Base-by-base conservation (phyloP, 2,797 vertebrate species). In the Yasuhikotakia modesta region DNA sequence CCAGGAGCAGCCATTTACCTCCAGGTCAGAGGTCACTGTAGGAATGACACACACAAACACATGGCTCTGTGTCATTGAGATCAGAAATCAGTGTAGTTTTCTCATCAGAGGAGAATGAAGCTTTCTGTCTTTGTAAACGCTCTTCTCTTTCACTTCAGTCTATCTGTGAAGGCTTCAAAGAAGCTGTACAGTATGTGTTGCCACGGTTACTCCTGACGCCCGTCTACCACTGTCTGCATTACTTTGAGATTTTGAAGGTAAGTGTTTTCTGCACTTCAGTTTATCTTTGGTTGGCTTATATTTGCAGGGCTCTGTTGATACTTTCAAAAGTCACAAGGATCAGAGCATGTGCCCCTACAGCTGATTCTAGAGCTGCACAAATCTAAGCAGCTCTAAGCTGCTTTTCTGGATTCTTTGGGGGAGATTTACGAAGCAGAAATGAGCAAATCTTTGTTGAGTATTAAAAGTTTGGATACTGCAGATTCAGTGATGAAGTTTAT, bases 131-230 rank as follows among this genome's bases (percentile, higher is more conserved):
- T 12, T 70, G 7, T 13, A 79, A 0, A 75, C 11, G 83, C 27
- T 82, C 13, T 30, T 68, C 58, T 79, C 13, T 65, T 1, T 73
- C 1, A 65, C 27, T 73, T 48, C 53, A 99, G 97, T 97, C 96
- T 78, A 98, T 97, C 93, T 96, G 96, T 81, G 96, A 97, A 93
- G 97, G 97, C 77, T 98, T 99, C 87, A 98, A 98, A 90, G 97
- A 99, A 88, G 96, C 97, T 4, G 95, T 98, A 79, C 96, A 98
- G 77, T 99, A 99, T 53, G 95, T 99, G 76, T 90, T 99, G 55
- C 96, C 97, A 70, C 91, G 96, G 71, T 91, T 98, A 73, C 95
- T 99, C 81, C 94, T 99, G 8, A 95, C 94, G 7, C 97, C 96
- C 1, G 95, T 98, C 87, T 98, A 98, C 89, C 96, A 98, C 90